Conservation (phyloP, 2,888 invertebrate genomes). For the Agonopterix heracliana region DNA sequence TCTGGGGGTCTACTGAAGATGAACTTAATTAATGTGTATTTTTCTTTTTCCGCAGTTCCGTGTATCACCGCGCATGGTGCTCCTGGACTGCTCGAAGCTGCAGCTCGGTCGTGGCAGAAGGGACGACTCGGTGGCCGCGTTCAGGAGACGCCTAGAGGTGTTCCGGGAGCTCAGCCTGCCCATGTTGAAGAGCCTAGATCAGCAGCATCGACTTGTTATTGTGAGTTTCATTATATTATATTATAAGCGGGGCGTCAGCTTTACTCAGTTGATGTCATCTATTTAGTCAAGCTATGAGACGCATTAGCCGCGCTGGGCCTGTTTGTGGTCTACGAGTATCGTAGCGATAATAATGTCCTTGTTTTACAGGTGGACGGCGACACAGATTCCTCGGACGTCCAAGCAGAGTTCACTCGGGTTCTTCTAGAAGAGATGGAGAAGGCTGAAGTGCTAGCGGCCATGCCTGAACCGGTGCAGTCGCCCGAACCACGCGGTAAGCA, state of each 20-base stretch:
- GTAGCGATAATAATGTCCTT: too few species aligned
- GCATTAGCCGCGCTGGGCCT: too few species aligned
- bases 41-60: conserved; percentile 75
- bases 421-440: conserved; percentile 82
- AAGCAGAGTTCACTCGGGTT: conserved; percentile 84
- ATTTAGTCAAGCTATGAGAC: too few species aligned
- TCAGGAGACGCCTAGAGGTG: conserved; percentile 87
- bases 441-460: conserved; percentile 57
- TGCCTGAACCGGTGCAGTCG: conserved; percentile 21
- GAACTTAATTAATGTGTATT: too few species aligned
- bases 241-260: too few species aligned
- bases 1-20: too few species aligned
- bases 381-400: conserved; percentile 86
- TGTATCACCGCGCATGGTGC: conserved; percentile 85
- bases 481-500: not conserved
- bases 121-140: conserved; percentile 92
- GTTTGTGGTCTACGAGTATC: too few species aligned
- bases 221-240: too few species aligned
- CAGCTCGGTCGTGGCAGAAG: conserved; percentile 88
- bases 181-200: conserved; percentile 91
- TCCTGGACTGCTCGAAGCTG: conserved; percentile 93
- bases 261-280: too few species aligned
- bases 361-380: conserved; percentile 86
- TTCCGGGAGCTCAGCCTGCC: conserved; percentile 92
- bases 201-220: conserved; percentile 87